phyloP scores from a whole-genome alignment of 1,140 invertebrate genomes.

The Oryctes rhinoceros region DNA sequence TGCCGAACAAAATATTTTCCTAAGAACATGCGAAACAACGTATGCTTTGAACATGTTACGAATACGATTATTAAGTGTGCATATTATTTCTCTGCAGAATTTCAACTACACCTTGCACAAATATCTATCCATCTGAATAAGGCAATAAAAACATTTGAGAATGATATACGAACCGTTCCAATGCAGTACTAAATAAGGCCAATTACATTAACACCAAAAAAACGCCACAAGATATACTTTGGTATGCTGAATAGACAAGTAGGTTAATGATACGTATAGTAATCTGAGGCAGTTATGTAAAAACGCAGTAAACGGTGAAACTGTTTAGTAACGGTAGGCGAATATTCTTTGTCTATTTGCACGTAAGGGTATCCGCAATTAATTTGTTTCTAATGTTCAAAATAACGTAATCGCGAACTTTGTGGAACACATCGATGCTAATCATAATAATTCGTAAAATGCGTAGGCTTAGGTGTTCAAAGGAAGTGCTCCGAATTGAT shows the following conservation, averaged over 20 bases:
- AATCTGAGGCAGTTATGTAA: neutral
- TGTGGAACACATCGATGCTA: too few relatives aligned
- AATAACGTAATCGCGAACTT: neutral
- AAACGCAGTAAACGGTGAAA: neutral
- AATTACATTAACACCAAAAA: neutral
- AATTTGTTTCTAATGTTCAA: neutral
- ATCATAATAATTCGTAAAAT: neutral
- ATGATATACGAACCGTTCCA: too few relatives aligned
- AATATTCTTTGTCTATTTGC: neutral
- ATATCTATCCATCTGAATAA: too few relatives aligned
- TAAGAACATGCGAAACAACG: too few relatives aligned
- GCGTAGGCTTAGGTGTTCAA: neutral
- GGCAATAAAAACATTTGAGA: too few relatives aligned
- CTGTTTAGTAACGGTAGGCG: slow-evolving; percentile 13
- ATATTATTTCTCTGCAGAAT: too few relatives aligned
- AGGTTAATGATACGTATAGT: neutral
- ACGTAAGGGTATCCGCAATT: neutral
- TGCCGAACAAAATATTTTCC: too few relatives aligned
- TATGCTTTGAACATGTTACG: too few relatives aligned
- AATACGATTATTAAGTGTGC: too few relatives aligned
- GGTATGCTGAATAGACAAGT: neutral
- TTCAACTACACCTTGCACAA: too few relatives aligned
- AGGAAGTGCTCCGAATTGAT: neutral
- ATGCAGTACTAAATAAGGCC: neutral
- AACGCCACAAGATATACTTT: neutral